Evolutionary conservation across 2,113 vertebrate genomes (phyloP).

Genomic region (Struthidea cinerea): DNA sequence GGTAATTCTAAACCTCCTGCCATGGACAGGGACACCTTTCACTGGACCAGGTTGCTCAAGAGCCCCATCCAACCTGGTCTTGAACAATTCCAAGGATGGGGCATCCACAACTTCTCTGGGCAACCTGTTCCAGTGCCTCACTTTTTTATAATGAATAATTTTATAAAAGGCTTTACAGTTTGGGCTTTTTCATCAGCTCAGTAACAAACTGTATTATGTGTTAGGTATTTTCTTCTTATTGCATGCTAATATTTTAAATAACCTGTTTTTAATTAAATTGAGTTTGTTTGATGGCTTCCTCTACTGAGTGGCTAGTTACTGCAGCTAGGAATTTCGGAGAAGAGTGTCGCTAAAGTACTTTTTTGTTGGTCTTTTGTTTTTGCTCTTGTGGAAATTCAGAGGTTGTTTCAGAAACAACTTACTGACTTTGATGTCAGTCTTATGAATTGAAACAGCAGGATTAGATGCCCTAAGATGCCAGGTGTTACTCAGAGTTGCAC

Average conservation of each 20-base stretch:
- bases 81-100: background rate
- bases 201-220: background rate
- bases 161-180: background rate
- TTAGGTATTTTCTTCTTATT: background rate
- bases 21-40: background rate
- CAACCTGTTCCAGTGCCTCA: background rate
- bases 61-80: background rate
- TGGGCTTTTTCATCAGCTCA: background rate
- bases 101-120: background rate
- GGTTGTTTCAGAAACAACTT: background rate
- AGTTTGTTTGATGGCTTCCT: background rate
- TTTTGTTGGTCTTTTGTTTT: background rate
- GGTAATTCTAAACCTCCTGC: background rate
- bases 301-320: background rate
- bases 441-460: background rate
- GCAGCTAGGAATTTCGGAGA: background rate
- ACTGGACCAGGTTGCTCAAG: background rate
- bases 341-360: background rate
- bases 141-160: background rate
- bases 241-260: background rate
- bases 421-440: background rate
- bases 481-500: background rate
- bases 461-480: background rate
- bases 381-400: background rate
- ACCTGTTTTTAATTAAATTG: background rate